Base-by-base conservation (phyloP, 2,888 invertebrate species). In the Rhagonycha lutea region DNA sequence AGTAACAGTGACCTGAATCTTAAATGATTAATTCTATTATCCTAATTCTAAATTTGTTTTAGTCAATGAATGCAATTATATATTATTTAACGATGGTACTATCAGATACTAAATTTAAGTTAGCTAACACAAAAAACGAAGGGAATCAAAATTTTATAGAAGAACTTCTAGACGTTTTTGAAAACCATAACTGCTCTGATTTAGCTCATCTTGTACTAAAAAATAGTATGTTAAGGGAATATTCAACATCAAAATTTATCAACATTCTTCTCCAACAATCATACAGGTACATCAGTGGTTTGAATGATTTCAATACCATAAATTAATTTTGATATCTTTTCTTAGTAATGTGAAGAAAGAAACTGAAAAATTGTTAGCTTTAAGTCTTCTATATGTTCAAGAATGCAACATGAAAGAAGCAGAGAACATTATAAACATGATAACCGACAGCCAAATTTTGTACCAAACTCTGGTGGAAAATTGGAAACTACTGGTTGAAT, bases 201-300 rank as follows among this genome's bases (percentile, higher is more conserved):
- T 83, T 91, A 14, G 87, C 91, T 3, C 87, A 87, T 80, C 83
- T 91, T 74, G 89, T 91, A 61, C 84, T 91, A 12, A 88, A 89
- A 74, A 91, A 90, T 75, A 85, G 86, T 11, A 88, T 90, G 62
- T 81, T 91, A 8, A 83, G 90, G 23, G 91, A 91, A 79, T 90
- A 90, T 78, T 89, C 90, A 0, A 90, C 90, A 0, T 91, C 91
- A 74, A 90, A 90, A 81, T 83, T 91, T 69, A 89, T 90, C 14
- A 85, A 87, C 61, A 87, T 91, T 63, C 84, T 91, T 68, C 80
- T 79, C 9, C 80, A 85, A 11, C 84, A 83, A 77, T 79, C 83
- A 24, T 80, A 83, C 28, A 83, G 83, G 86, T 86, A 81, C 2
- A n/a, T n/a, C 8, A 7, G 7, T 47, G 1, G 5, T 47, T 47